These are phyloP conservation scores for Melanaphis sacchari DNA, from an alignment of 1,140 invertebrate species.

Conservation along the genomic window DNA sequence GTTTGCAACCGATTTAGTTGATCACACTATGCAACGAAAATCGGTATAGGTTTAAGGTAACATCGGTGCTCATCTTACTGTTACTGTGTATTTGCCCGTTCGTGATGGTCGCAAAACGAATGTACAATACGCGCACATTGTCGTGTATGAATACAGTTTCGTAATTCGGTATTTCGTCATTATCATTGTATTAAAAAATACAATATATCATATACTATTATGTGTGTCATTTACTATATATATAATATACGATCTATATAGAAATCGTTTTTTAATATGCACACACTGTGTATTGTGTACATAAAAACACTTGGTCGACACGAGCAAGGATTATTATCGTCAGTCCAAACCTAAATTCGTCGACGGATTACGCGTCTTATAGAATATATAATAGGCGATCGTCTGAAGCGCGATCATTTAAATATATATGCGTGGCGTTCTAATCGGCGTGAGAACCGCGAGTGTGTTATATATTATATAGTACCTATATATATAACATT, in stretches of 20 bases:
- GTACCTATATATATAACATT: neutral
- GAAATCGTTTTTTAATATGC: constrained; percentile 29
- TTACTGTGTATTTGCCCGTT: neutral
- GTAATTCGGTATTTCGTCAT: constrained; percentile 35
- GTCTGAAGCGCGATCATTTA: neutral
- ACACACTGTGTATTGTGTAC: neutral
- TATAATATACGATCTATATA: neutral
- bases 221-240: neutral
- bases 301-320: neutral
- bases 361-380: neutral
- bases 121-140: neutral
- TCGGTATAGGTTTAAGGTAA: neutral
- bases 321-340: neutral
- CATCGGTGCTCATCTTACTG: neutral
- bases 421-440: neutral
- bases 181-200: constrained; percentile 5
- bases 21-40: neutral
- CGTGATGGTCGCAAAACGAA: constrained; percentile 20
- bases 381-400: neutral
- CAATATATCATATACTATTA: neutral
- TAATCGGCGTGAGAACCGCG: constrained; percentile 2
- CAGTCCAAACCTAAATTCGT: neutral
- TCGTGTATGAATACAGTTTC: neutral
- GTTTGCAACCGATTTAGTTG: neutral
- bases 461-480: neutral